Evolutionary conservation across 2,797 vertebrate species (phyloP), one percentile per base, ranked within the genome.

Genomic region (Pitangus sulphuratus): DNA sequence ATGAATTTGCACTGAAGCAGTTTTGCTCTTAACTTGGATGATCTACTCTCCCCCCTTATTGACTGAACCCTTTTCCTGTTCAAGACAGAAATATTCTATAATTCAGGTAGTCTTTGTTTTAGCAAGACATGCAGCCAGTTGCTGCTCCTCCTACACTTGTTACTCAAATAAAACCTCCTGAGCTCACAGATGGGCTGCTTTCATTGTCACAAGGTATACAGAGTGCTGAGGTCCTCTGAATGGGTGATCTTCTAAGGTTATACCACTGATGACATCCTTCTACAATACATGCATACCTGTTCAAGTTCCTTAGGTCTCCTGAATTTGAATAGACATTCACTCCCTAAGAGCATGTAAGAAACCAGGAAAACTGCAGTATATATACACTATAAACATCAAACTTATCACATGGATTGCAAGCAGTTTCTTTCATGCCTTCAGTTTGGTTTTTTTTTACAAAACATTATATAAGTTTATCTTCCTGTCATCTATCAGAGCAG

Each of bases 1-100:
- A 44, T 47, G 22, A 69, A 61, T 79, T 87, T 28, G 42, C 42
- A 54, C 12, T 12, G 7, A 2, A 70, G 16, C 0, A 0, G 28
- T 35, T 86, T 83, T 62, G n/a, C 42, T 54, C 21, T 65, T 57
- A 57, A 42, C 62, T 76, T 4, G 0, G 47, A 72, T 31, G 7
- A 21, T 58, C 37, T 6, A 15, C 4, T 15, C 68, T 80, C 40
- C 31, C 7, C 15, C 60, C 19, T 44, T 35, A 48, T 1, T 20
- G 14, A 69, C 37, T 6, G 26, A 90, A 40, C 19, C 2, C 22
- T 50, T 37, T 57, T 1, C 21, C 47, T 37, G 25, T 4, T 39
- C 31, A 54, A 54, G 24, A 75, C 11, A 51, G 33, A 81, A 90
- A 44, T 28, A 64, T 8, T 35, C 60, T 39, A 20, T 24, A 31